phyloP scores from a whole-genome alignment of 2,888 invertebrate species.

The Lasioglossum calceatum region DNA sequence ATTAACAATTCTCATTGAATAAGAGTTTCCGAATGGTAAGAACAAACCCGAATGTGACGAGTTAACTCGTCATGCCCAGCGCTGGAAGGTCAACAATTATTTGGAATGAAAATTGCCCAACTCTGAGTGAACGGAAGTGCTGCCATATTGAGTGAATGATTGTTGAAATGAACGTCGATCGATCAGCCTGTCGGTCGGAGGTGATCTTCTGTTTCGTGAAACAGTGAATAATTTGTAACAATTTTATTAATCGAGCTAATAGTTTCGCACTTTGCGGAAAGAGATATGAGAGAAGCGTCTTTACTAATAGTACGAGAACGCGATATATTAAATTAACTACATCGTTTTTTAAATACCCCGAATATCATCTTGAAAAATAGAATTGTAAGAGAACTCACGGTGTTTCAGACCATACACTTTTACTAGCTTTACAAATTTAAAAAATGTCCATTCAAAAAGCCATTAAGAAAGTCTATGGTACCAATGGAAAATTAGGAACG shows the following conservation, averaged over 20 bases:
- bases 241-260: background rate
- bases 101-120: background rate
- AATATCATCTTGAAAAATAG: background rate
- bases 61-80: too few species aligned
- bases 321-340: background rate
- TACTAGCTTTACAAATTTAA: background rate
- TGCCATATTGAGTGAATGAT: background rate
- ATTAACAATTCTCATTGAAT: background rate
- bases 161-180: background rate
- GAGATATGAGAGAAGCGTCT: background rate
- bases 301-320: background rate
- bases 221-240: background rate
- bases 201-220: background rate
- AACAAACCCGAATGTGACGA: background rate
- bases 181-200: conserved; percentile 29
- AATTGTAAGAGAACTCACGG: background rate
- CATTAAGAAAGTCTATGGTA: background rate
- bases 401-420: background rate
- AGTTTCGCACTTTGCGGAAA: background rate
- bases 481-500: background rate
- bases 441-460: too few species aligned
- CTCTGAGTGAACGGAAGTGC: conserved; percentile 1
- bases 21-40: background rate
- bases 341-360: background rate
- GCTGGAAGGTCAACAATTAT: background rate